A percentile compares a stretch with the other conserved stretches of the same genome.
phyloP scores from a whole-genome alignment of 2,888 invertebrate genomes.

The Actias luna region DNA sequence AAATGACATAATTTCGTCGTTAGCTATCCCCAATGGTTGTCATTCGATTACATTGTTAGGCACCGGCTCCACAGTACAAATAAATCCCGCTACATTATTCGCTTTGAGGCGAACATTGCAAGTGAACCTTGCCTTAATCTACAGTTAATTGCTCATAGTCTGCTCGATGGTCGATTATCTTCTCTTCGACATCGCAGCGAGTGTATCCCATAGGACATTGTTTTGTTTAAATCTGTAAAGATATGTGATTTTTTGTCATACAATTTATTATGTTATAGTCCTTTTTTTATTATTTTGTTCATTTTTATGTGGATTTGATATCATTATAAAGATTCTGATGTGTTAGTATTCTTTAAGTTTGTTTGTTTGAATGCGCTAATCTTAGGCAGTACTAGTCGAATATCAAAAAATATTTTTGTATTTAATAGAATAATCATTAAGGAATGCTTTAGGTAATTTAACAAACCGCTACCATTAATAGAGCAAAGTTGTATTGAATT shows the following conservation, averaged over 20 bases:
- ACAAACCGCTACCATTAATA: no score
- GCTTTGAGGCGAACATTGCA: slow-evolving; percentile 38
- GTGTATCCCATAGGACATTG: background rate
- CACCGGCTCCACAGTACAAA: slow-evolving; percentile 49
- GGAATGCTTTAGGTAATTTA: no score
- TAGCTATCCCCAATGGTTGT: slow-evolving; percentile 44
- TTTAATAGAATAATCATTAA: no score
- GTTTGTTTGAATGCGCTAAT: no score
- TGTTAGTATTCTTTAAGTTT: no score
- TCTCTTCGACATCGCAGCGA: slow-evolving; percentile 13
- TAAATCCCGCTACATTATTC: slow-evolving; percentile 57
- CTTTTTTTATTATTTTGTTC: no score
- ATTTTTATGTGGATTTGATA: background rate
- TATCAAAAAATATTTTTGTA: no score
- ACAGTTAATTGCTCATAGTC: slow-evolving; percentile 57
- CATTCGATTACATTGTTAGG: slow-evolving; percentile 50
- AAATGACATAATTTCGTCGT: background rate
- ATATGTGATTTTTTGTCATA: background rate
- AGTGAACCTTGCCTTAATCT: slow-evolving; percentile 55
- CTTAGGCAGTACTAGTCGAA: no score
- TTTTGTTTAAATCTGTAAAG: background rate
- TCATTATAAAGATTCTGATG: no score
- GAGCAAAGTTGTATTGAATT: no score
- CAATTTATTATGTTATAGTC: background rate
- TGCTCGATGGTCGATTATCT: slow-evolving; percentile 49